Percentiles rank a stretch among this genome's conserved stretches.
Conservation (phyloP, 2,113 vertebrate genomes). For the Upupa epops region DNA sequence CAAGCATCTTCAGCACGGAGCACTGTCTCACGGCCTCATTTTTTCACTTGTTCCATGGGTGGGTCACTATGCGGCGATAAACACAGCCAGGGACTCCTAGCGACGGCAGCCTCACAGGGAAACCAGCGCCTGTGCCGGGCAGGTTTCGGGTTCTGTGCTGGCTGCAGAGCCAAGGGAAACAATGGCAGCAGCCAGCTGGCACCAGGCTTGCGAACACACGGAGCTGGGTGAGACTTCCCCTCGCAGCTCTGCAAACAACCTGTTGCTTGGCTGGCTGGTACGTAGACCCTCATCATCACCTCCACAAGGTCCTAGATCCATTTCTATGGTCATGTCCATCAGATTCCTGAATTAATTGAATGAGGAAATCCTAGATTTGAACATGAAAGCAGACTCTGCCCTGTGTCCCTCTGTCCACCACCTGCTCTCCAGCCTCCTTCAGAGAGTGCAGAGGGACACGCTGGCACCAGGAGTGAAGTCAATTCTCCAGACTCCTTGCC, state of each 20-base stretch:
- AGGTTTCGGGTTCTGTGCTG: background rate
- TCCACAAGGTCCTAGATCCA: background rate
- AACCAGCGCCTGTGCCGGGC: background rate
- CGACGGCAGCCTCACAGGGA: conserved; percentile 17
- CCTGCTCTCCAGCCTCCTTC: background rate
- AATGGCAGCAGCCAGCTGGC: conserved; percentile 29
- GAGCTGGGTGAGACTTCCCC: background rate
- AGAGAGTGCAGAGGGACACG: background rate
- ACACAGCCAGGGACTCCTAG: conserved; percentile 30
- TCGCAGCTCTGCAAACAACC: background rate
- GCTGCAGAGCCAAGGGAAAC: conserved; percentile 42
- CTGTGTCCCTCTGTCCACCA: background rate
- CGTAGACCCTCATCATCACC: background rate
- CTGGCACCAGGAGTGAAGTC: background rate
- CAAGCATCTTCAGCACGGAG: background rate
- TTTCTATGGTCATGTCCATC: background rate
- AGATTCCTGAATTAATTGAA: background rate
- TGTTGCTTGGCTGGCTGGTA: accelerated
- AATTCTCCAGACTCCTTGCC: background rate
- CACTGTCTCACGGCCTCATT: background rate
- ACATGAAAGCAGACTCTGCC: background rate
- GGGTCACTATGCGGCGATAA: background rate
- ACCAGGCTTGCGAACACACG: background rate
- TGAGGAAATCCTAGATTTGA: background rate
- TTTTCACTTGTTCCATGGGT: conserved; percentile 16